Evolutionary conservation across 2,113 vertebrate genomes (phyloP), one percentile per base, ranked within the genome.

Genomic region (Paramisgurnus dabryanus): DNA sequence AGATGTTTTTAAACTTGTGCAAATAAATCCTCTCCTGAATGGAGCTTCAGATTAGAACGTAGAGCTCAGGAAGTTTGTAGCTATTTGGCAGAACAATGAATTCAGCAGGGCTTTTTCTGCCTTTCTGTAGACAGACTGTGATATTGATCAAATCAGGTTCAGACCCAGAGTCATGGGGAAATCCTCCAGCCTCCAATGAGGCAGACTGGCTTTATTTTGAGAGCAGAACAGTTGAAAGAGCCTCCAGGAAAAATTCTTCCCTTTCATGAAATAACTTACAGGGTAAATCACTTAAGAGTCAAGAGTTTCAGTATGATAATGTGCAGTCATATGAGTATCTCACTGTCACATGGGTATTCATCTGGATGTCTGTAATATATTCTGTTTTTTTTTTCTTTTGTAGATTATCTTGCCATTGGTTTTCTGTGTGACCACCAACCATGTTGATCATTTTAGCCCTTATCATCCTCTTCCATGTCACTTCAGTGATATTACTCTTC

Each of bases 401-500:
- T 64, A 61, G 79, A 65, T 39, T 67, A 49, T 70, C 27, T 58
- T 68, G 55, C 70, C 74, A 66, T 27, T 58, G 63, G 63, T 41
- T 74, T 65, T 72, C 76, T 60, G 50, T 45, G 78, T 41, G 50
- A 67, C 34, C 39, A 5, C 64, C 84, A 87, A 86, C 84, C 86
- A 94, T 94, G 93, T 89, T 94, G 91, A 86, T 94, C 82, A 82
- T 94, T 86, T 71, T 94, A 81, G 88, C 90, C 87, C 86, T 90
- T 87, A 94, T 94, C 86, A 87, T 93, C 85, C 87, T 94, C 82
- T 94, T 94, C 85, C 93, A 94, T 47, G 53, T 93, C 84, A 86
- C 86, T 49, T 88, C 91, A 6, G 88, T 85, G 67, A 82, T 90
- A 45, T 87, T 94, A 53, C 90, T 93, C 70, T 92, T 93, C 11